Evolutionary conservation across 2,888 invertebrate species (phyloP).

Genomic region (Brenthis ino): DNA sequence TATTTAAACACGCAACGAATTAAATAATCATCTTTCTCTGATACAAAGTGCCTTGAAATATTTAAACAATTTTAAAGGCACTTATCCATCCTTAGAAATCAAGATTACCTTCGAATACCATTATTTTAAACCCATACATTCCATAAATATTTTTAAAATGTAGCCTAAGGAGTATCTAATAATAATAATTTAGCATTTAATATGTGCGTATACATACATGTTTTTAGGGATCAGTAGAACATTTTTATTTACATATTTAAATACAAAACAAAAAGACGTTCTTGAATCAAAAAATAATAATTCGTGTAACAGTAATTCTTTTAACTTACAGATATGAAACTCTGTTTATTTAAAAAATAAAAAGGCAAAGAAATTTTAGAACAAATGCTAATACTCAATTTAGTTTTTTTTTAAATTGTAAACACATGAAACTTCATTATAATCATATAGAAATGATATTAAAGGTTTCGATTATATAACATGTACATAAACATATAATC

Average conservation of each 20-base stretch:
- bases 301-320: no score
- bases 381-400: background rate
- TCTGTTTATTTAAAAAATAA: background rate
- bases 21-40: no score
- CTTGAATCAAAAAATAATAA: no score
- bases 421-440: no score
- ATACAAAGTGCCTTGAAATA: conserved; percentile 12
- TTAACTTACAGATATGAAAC: background rate
- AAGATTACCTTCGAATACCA: background rate
- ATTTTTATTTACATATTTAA: no score
- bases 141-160: background rate
- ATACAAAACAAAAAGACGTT: no score
- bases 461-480: background rate
- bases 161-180: conserved; percentile 5
- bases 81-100: background rate
- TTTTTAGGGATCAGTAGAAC: no score
- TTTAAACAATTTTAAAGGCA: background rate
- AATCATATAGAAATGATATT: background rate
- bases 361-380: background rate
- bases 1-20: background rate
- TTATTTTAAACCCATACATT: conserved; percentile 1
- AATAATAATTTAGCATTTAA: background rate
- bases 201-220: no score
- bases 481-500: conserved; percentile 2
- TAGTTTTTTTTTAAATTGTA: background rate